A percentile compares a stretch with the other conserved stretches of the same genome.
Conservation (phyloP, 2,888 invertebrate species). For the Dryomyza anilis region DNA sequence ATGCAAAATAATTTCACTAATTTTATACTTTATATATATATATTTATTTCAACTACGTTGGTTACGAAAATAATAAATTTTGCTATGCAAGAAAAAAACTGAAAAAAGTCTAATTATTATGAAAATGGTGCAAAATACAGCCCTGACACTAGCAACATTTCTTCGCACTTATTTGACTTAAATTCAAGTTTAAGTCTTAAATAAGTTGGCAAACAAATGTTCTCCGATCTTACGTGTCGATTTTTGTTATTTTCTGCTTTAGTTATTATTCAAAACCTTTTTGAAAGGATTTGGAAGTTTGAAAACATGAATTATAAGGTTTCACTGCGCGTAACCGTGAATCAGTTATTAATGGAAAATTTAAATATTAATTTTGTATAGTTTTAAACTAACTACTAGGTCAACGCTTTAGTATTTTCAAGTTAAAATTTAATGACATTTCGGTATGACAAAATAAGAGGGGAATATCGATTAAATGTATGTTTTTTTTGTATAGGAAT, state of each 20-base stretch:
- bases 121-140: slow-evolving; percentile 58
- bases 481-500: no score
- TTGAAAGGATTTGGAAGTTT: no score
- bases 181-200: no score
- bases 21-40: background rate
- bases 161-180: slow-evolving; percentile 41
- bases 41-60: slow-evolving; percentile 4
- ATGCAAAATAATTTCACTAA: slow-evolving; percentile 13
- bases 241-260: slow-evolving; percentile 41
- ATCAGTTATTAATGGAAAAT: no score
- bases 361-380: no score
- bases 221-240: slow-evolving; percentile 59
- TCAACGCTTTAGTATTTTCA: no score
- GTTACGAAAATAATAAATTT: slow-evolving; percentile 40
- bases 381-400: no score
- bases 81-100: slow-evolving; percentile 19
- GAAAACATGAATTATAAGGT: no score
- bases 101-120: slow-evolving; percentile 39
- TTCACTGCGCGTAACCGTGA: no score
- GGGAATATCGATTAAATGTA: no score
- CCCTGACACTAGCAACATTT: slow-evolving; percentile 58
- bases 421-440: no score
- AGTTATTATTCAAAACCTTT: background rate
- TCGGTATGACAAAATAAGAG: no score
- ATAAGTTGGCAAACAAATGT: slow-evolving; percentile 51